A percentile compares a stretch with the other conserved stretches of the same genome.
Conservation (phyloP, 2,888 invertebrate species). For the Brachycybe producta region DNA sequence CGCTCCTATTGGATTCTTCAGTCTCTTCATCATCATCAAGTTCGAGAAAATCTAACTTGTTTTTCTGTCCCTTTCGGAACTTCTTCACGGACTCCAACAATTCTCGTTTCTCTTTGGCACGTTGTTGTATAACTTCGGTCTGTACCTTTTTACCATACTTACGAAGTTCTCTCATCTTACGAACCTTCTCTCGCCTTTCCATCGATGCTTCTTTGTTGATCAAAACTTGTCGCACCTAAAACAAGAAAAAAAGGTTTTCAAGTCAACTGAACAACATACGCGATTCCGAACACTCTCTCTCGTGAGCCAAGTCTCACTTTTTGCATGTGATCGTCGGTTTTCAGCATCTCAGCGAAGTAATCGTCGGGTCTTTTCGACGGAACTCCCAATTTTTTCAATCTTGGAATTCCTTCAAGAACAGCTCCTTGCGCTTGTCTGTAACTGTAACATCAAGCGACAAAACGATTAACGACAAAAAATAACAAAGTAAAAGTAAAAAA, state of each 20-base stretch:
- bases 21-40: conserved; percentile 1
- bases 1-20: not conserved
- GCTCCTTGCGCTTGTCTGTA: conserved; percentile 52
- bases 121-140: conserved; percentile 66
- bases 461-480: not conserved
- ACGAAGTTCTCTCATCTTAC: conserved; percentile 74
- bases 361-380: conserved; percentile 80
- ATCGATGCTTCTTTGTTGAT: conserved; percentile 71
- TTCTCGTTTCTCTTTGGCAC: conserved; percentile 79
- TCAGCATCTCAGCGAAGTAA: conserved; percentile 98
- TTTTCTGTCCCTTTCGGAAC: conserved; percentile 57
- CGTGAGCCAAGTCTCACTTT: conserved; percentile 42
- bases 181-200: conserved; percentile 76
- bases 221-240: conserved; percentile 57
- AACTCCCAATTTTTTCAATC: conserved; percentile 58
- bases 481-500: not conserved
- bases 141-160: conserved; percentile 86
- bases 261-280: not conserved
- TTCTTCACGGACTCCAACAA: conserved; percentile 87
- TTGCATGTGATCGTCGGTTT: conserved; percentile 94
- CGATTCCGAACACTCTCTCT: not conserved
- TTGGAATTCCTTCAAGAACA: conserved; percentile 63
- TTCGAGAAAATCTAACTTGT: not conserved
- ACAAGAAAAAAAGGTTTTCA: conserved; percentile 1
- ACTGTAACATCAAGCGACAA: conserved; percentile 25